Conservation (phyloP, 1,140 invertebrate species). For the Pseudomyrmex dendroicus region DNA sequence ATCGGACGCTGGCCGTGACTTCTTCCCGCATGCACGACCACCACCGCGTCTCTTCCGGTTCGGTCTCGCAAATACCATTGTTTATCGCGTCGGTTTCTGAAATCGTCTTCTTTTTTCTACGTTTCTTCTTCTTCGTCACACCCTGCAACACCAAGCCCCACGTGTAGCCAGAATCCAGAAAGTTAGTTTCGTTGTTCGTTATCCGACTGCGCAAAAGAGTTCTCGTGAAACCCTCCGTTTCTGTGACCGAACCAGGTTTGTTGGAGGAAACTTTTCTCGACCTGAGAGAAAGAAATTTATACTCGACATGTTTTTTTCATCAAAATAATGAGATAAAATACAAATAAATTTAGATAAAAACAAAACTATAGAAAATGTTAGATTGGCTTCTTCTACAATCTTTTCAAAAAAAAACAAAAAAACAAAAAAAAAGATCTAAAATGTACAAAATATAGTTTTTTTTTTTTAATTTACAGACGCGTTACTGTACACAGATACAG, state of each 20-base stretch:
- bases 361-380: background rate
- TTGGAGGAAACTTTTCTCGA: conserved; percentile 68
- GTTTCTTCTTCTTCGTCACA: conserved; percentile 75
- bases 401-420: no score
- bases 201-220: conserved; percentile 76
- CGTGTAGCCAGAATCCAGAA: conserved; percentile 73
- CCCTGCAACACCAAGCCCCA: conserved; percentile 83
- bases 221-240: conserved; percentile 77
- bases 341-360: background rate
- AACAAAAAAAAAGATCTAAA: no score
- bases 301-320: background rate
- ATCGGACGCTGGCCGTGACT: conserved; percentile 76
- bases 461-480: no score
- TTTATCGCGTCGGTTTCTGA: conserved; percentile 43
- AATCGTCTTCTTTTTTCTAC: conserved; percentile 56
- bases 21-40: conserved; percentile 81
- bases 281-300: conserved; percentile 65
- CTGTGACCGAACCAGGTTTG: conserved; percentile 63
- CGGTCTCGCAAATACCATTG: background rate
- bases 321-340: no score
- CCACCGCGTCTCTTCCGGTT: conserved; percentile 73
- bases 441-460: no score
- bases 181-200: conserved; percentile 51
- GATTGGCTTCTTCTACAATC: no score
- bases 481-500: background rate